Conservation (phyloP, 2,113 vertebrate species). For the Barbus barbus region DNA sequence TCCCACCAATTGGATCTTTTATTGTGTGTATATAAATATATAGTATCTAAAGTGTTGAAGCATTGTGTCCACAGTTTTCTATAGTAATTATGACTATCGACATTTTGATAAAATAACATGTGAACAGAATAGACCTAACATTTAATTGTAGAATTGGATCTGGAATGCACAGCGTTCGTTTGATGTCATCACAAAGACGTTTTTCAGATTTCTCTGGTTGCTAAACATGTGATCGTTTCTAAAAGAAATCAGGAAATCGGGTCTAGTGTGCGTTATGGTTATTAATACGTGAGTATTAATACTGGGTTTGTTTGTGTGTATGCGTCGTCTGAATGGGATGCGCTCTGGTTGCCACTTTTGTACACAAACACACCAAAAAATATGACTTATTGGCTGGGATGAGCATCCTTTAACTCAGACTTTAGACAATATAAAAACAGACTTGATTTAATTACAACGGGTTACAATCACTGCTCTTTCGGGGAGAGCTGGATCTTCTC, state of each 20-base stretch:
- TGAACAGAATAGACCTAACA: constrained; percentile 56
- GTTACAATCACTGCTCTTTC: constrained; percentile 8
- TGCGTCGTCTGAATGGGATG: constrained; percentile 55
- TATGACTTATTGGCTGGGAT: constrained; percentile 4
- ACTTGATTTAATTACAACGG: background rate
- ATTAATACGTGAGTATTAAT: constrained; percentile 71
- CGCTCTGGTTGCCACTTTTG: constrained; percentile 61
- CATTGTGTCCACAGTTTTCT: constrained; percentile 72
- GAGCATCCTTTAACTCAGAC: background rate
- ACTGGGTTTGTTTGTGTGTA: constrained; percentile 37
- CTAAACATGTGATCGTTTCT: constrained; percentile 36
- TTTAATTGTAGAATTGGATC: constrained; percentile 9
- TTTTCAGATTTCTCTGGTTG: constrained; percentile 17
- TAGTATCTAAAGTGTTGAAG: constrained; percentile 69
- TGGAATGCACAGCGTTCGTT: constrained; percentile 25
- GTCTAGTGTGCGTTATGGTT: constrained; percentile 67
- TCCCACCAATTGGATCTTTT: constrained; percentile 68
- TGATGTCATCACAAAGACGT: constrained; percentile 56
- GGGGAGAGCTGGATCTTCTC: too few species aligned
- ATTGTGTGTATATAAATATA: constrained; percentile 64
- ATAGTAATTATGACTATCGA: constrained; percentile 63
- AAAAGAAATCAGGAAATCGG: constrained; percentile 41
- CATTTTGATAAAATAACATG: constrained; percentile 77
- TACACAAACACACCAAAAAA: background rate
- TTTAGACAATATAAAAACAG: constrained; percentile 18